Percentiles rank a stretch among this genome's conserved stretches.
phyloP scores from a whole-genome alignment of 1,140 invertebrate species.

The Mizuhopecten yessoensis region DNA sequence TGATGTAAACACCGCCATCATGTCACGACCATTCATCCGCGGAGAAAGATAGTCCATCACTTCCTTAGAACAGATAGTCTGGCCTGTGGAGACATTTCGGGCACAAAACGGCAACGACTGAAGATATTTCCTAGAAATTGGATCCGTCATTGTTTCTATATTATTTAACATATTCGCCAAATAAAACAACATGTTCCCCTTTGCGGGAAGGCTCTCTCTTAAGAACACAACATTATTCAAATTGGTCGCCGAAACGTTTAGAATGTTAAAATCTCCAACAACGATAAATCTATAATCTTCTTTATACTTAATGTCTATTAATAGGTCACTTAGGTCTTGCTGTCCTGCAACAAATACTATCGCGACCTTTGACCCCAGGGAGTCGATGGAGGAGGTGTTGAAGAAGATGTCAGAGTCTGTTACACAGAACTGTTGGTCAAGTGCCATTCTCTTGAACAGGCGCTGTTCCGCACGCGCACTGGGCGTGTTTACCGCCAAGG shows the following conservation, averaged over 20 bases:
- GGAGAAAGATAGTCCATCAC: conserved; percentile 24
- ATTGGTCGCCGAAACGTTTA: not conserved
- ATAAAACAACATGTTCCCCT: not conserved
- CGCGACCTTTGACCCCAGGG: conserved; percentile 28
- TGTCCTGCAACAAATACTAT: conserved; percentile 50
- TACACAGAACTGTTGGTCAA: conserved; percentile 23
- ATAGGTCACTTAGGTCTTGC: conserved; percentile 35
- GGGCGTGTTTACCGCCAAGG: conserved; percentile 38
- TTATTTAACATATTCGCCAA: conserved; percentile 41
- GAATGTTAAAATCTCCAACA: conserved; percentile 46
- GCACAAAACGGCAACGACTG: conserved; percentile 42
- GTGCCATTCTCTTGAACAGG: conserved; percentile 49
- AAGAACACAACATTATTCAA: conserved; percentile 42
- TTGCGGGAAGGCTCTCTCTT: not conserved
- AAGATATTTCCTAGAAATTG: not conserved
- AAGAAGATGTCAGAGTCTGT: not conserved
- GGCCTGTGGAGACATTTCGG: not conserved
- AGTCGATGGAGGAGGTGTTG: not conserved
- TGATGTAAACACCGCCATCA: not conserved
- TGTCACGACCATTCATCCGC: conserved; percentile 15
- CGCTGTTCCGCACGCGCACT: conserved; percentile 47
- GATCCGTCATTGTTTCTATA: conserved; percentile 23
- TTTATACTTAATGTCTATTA: not conserved
- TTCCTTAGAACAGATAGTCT: conserved; percentile 14
- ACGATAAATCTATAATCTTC: conserved; percentile 14